Evolutionary conservation across 2,888 invertebrate genomes (phyloP), one percentile per base, ranked within the genome.

Genomic region (Pollenia amentaria): DNA sequence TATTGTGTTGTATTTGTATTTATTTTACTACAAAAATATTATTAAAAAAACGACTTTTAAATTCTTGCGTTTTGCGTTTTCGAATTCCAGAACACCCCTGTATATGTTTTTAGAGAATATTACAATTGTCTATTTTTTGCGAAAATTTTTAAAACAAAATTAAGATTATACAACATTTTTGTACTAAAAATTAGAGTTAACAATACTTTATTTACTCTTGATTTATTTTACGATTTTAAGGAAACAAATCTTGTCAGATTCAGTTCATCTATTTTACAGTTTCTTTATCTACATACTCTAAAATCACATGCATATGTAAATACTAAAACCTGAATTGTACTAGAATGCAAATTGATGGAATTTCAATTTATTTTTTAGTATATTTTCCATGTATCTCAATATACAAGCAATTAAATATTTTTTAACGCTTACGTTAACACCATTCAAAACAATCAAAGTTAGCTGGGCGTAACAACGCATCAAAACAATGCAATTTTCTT

Each of bases 361-460:
- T 67, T 46, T 18, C 51, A 64, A 51, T 53, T 8, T n/a, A 12
- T 65, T 64, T 21, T 60, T 38, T 69, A 29, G 6, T 29, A 57
- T 55, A 55, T 48, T 48, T 21, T 3, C 38, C 14, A 72, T 14
- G 12, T 51, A 64, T n/a, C 51, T 29, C 38, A 29, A 42, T 64
- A 72, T 53, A 9, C 18, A 53, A 70, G 40, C 55, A 72, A 72
- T 64, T 16, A 79, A 64, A 70, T 51, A 62, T 53, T 72, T 79
- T 73, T 80, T 55, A 72, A 72, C 53, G 80, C 64, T 80, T 64
- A 64, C 72, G 62, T 64, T 72, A 72, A 72, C 53, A 55, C 64
- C 62, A 53, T 64, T 62, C 64, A 42, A 60, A 64, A 12, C 38
- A 16, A 16, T 69, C 16, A n/a, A 79, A 72, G 12, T 80, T 64